A percentile compares a stretch with the other conserved stretches of the same genome.
phyloP scores from a whole-genome alignment of 2,797 vertebrate species.

The Denticeps clupeoides region DNA sequence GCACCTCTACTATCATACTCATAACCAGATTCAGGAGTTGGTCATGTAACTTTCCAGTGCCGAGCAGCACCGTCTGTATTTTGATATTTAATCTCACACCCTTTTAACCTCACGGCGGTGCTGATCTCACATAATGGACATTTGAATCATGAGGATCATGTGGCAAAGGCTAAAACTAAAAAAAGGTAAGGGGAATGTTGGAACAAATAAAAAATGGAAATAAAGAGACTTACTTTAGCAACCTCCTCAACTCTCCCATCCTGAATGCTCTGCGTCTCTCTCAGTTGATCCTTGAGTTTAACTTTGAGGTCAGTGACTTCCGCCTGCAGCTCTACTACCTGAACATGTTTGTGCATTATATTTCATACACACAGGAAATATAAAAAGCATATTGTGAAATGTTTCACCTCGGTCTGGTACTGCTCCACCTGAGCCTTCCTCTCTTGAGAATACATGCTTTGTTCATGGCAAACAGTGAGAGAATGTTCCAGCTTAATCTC shows the following conservation, averaged over 20 bases:
- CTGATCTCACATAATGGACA: no score
- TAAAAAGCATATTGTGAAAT: not conserved
- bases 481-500: conserved; percentile 49
- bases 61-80: no score
- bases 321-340: conserved; percentile 61
- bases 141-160: no score
- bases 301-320: conserved; percentile 53
- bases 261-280: conserved; percentile 44
- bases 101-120: no score
- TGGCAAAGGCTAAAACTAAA: no score
- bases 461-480: conserved; percentile 53
- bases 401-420: conserved; percentile 56
- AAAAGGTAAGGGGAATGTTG: not conserved
- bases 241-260: conserved; percentile 47
- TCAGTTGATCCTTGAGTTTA: conserved; percentile 46
- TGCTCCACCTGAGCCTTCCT: conserved; percentile 51
- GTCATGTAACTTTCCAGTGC: no score
- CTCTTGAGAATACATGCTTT: conserved; percentile 53
- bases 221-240: conserved; percentile 48
- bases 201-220: not conserved
- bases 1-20: no score
- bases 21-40: no score
- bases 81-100: no score
- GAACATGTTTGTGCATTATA: conserved; percentile 17
- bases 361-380: not conserved